Base-by-base conservation (phyloP, 2,888 invertebrate species). In the Heteromurus nitidus region DNA sequence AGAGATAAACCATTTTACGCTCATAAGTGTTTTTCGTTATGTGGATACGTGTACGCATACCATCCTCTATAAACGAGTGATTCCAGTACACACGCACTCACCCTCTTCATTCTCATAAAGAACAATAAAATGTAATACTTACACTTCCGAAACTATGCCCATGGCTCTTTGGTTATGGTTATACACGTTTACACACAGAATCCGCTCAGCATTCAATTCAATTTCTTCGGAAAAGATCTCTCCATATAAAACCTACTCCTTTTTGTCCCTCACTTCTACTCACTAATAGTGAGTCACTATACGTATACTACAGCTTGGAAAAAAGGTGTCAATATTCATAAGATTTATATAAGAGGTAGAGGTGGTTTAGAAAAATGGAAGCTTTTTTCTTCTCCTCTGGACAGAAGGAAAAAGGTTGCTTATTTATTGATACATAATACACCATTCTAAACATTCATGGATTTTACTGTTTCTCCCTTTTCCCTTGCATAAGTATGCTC, bases 341-440 rank as follows among this genome's bases (percentile, higher is more conserved):
- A 74, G 74, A 74, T 74, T 74, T 74, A 74, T 74, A 74, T 74
- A 74, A 74, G 50, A 64, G 64, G 64, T n/a, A 74, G 64, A 74
- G n/a, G n/a, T n/a, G n/a, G n/a, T n/a, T n/a, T n/a, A n/a, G n/a
- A n/a, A 74, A 64, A 74, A 74, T 74, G 74, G 74, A 36, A 24
- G 30, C 62, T 31, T 74, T 28, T 74, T n/a, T n/a, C n/a, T n/a
- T n/a, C n/a, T n/a, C n/a, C n/a, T n/a, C 65, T 74, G 53, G 65
- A 72, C 20, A 47, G 50, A 31, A 53, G 74, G 42, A 42, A 64
- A 53, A 74, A 65, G 64, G 64, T 53, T 74, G 65, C 53, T 60
- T 47, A 72, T 62, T 72, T 60, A 62, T 74, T 64, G 74, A 53
- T 74, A 53, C 74, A 42, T 42, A 36, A 42, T 24, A 28, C 31